Conservation (phyloP, 2,113 vertebrate genomes). For the Murina feae region DNA sequence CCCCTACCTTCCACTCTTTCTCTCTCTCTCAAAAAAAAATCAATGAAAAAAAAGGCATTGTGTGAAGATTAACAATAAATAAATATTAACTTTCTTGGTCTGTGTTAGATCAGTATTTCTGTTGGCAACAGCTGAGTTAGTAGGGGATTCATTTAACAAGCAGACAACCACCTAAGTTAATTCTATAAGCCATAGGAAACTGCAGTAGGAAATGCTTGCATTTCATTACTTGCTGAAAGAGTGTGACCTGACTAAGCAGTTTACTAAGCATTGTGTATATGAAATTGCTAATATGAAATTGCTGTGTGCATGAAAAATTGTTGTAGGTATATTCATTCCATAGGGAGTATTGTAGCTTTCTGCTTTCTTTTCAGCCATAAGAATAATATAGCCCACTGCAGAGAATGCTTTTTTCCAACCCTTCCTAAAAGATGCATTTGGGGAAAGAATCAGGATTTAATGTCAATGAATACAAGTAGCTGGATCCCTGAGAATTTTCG, state of each 20-base stretch:
- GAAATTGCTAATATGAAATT: neutral
- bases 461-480: neutral
- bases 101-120: slow-evolving; percentile 39
- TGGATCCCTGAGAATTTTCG: slow-evolving; percentile 15
- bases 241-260: slow-evolving; percentile 38
- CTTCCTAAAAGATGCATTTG: neutral
- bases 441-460: slow-evolving; percentile 3
- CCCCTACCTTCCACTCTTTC: too few species aligned
- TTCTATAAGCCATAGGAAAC: neutral
- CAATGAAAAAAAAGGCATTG: too few species aligned
- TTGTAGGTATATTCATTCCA: neutral
- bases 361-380: neutral
- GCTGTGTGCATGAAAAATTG: neutral
- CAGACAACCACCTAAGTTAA: slow-evolving; percentile 24
- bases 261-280: neutral
- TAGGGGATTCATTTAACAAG: slow-evolving; percentile 36
- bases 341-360: neutral
- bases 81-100: neutral
- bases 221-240: slow-evolving; percentile 21
- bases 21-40: too few species aligned
- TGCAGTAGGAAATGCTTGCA: neutral
- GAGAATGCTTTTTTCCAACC: neutral
- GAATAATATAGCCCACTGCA: neutral
- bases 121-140: slow-evolving; percentile 46
- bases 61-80: too few species aligned